Percentiles rank a stretch among this genome's conserved stretches.
Evolutionary conservation across 2,113 vertebrate species (phyloP).

Genomic region (Bostrychus sinensis): DNA sequence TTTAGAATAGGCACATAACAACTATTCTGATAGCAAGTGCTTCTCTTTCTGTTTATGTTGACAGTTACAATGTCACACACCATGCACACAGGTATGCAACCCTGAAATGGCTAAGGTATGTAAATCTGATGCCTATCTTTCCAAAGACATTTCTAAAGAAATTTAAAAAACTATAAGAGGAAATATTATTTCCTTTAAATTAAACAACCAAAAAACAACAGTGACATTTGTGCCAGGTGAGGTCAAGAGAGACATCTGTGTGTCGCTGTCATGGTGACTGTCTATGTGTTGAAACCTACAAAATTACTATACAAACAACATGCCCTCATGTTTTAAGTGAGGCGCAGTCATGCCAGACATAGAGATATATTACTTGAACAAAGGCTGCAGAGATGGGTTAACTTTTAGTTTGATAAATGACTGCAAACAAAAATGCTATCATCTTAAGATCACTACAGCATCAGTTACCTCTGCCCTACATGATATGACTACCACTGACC

Average conservation of each 20-base stretch:
- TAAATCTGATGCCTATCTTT: conserved; percentile 27
- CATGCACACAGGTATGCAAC: background rate
- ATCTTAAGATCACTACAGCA: background rate
- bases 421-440: background rate
- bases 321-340: conserved; percentile 17
- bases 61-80: background rate
- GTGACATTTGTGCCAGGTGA: conserved; percentile 10
- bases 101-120: conserved; percentile 20
- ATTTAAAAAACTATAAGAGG: background rate
- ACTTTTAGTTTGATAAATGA: conserved; percentile 24
- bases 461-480: background rate
- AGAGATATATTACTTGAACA: conserved; percentile 30
- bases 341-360: conserved; percentile 20
- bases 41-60: conserved; percentile 36
- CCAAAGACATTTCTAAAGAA: conserved; percentile 21
- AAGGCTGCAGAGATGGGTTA: conserved; percentile 34
- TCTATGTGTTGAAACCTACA: conserved; percentile 40
- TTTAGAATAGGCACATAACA: conserved; percentile 61
- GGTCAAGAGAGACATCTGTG: conserved; percentile 10
- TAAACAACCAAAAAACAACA: background rate
- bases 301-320: conserved; percentile 40
- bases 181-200: background rate
- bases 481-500: background rate
- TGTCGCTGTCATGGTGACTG: conserved; percentile 25
- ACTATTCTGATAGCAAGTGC: conserved; percentile 46